A percentile compares a stretch with the other conserved stretches of the same genome.
Conservation (phyloP, 2,888 invertebrate genomes). For the Aelia acuminata region DNA sequence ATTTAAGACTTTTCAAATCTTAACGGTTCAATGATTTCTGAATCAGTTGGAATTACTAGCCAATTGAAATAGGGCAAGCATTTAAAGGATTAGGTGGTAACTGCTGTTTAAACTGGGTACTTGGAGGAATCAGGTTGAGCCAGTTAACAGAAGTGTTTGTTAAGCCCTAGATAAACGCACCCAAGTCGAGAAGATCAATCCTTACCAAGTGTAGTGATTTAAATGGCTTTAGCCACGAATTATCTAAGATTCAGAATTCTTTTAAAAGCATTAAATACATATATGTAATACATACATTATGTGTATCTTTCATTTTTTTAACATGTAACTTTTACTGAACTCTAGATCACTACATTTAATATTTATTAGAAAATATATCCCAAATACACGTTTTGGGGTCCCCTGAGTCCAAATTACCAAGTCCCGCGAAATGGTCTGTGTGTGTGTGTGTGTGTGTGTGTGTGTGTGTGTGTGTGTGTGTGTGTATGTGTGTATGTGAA, state of each 20-base stretch:
- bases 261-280: neutral
- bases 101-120: neutral
- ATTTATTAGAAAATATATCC: too few species aligned
- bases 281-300: too few species aligned
- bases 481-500: too few species aligned
- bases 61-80: neutral
- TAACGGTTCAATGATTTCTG: neutral
- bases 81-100: neutral
- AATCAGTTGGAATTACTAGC: neutral
- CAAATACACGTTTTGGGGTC: too few species aligned
- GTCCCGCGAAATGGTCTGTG: too few species aligned
- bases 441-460: too few species aligned
- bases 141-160: conserved; percentile 3
- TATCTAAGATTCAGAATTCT: neutral
- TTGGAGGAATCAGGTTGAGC: neutral
- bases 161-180: neutral
- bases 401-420: too few species aligned
- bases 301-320: too few species aligned
- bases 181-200: neutral
- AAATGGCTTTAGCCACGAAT: neutral
- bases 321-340: too few species aligned
- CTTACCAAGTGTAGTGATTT: neutral
- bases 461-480: too few species aligned
- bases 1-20: too few species aligned
- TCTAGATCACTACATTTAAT: too few species aligned